phyloP scores from a whole-genome alignment of 2,888 invertebrate genomes.

The Eubasilissa splendida region DNA sequence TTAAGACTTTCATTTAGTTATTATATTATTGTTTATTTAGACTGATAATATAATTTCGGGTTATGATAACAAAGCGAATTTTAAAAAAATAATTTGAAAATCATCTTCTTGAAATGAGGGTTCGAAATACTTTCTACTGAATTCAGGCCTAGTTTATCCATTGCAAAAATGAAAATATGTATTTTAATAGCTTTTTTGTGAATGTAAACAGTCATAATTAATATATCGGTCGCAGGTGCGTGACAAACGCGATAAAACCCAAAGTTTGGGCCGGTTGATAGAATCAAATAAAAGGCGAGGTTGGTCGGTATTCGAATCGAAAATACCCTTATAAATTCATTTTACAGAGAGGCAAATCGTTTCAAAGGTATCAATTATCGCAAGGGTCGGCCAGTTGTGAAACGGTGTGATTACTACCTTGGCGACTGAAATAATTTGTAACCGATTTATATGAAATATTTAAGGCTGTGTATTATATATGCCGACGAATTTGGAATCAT shows the following conservation, averaged over 20 bases:
- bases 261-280: conserved; percentile 35
- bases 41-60: too few relatives aligned
- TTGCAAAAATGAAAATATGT: background rate
- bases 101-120: too few relatives aligned
- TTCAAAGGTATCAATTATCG: conserved; percentile 31
- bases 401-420: conserved; percentile 1
- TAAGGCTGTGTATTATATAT: background rate
- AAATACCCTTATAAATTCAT: conserved; percentile 23
- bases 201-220: conserved; percentile 7
- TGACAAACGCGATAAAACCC: conserved; percentile 39
- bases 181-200: background rate
- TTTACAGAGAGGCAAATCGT: conserved; percentile 20
- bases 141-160: too few relatives aligned
- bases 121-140: too few relatives aligned
- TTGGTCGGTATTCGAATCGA: conserved; percentile 35
- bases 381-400: background rate
- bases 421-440: conserved; percentile 5
- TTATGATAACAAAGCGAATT: too few relatives aligned
- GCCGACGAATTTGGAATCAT: conserved; percentile 9
- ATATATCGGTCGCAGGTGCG: conserved; percentile 35
- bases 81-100: too few relatives aligned
- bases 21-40: too few relatives aligned
- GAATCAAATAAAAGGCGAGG: conserved; percentile 27
- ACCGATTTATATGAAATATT: conserved; percentile 25
- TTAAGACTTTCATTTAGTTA: too few relatives aligned